Percentiles rank a stretch among this genome's conserved stretches.
phyloP scores from a whole-genome alignment of 64 coral and sea anemone species.

The Actinia equina region DNA sequence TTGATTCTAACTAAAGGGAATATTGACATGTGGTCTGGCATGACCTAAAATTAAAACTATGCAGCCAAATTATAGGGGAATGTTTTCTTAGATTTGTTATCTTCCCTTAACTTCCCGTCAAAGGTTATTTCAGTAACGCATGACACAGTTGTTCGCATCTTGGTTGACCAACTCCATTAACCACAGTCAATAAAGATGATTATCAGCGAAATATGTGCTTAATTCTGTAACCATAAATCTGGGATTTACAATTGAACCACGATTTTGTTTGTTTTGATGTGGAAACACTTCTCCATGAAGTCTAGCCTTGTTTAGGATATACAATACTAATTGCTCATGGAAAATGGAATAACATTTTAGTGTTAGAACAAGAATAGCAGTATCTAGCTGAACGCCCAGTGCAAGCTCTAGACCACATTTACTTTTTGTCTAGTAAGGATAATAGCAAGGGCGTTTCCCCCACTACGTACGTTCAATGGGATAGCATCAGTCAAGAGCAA shows the following conservation, averaged over 20 bases:
- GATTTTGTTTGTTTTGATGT: not conserved
- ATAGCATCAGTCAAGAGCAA: not conserved
- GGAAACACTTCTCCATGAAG: not conserved
- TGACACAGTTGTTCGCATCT: conserved; percentile 15
- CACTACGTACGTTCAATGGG: not conserved
- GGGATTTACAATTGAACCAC: not conserved
- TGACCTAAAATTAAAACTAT: too few relatives aligned
- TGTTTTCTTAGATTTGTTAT: too few relatives aligned
- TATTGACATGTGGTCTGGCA: too few relatives aligned
- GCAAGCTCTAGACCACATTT: not conserved
- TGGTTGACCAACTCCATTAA: not conserved
- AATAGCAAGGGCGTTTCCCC: not conserved
- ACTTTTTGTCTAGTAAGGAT: not conserved
- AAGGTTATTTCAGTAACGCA: not conserved
- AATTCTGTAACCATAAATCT: not conserved
- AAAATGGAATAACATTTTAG: not conserved
- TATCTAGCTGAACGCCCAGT: not conserved
- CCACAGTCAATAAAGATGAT: not conserved
- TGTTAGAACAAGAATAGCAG: not conserved
- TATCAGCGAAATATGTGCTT: conserved; percentile 2
- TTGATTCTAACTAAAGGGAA: too few relatives aligned
- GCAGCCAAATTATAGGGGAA: too few relatives aligned
- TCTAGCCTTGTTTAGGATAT: not conserved
- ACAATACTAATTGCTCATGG: not conserved
- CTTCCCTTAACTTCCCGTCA: not conserved